Conservation (phyloP, 2,797 vertebrate species). For the Gymnothorax reevesii region DNA sequence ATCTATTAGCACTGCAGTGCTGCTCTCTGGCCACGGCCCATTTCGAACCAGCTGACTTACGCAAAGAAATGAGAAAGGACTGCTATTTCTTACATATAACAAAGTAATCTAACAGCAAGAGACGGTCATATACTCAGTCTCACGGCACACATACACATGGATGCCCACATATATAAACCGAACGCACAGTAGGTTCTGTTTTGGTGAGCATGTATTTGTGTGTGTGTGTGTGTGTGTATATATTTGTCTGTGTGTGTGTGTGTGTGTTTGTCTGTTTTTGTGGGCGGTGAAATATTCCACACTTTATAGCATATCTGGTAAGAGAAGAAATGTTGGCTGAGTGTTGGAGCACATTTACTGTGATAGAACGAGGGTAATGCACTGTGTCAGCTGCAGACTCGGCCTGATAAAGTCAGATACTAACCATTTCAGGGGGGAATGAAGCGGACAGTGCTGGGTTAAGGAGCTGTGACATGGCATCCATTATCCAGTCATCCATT, state of each 20-base stretch:
- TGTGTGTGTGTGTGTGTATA: no score
- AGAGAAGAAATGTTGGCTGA: background rate
- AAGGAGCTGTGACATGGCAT: background rate
- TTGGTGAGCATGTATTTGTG: background rate
- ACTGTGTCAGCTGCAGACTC: background rate
- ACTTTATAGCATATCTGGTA: constrained; percentile 12
- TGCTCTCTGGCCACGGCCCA: background rate
- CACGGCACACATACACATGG: background rate
- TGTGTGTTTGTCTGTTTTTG: no score
- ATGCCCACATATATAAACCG: no score
- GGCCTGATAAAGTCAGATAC: constrained; percentile 10
- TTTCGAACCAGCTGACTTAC: background rate
- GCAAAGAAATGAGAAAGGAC: background rate
- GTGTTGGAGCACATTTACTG: background rate
- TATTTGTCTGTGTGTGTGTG: no score
- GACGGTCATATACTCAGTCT: background rate
- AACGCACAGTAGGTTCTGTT: background rate
- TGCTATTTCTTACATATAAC: background rate
- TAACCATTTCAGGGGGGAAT: background rate
- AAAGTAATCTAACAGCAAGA: background rate
- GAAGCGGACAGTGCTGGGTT: background rate
- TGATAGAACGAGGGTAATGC: background rate
- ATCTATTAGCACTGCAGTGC: background rate
- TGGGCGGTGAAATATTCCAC: background rate
- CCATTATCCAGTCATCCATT: background rate